Base-by-base conservation (phyloP, 2,113 vertebrate genomes). In the Pelodiscus sinensis region DNA sequence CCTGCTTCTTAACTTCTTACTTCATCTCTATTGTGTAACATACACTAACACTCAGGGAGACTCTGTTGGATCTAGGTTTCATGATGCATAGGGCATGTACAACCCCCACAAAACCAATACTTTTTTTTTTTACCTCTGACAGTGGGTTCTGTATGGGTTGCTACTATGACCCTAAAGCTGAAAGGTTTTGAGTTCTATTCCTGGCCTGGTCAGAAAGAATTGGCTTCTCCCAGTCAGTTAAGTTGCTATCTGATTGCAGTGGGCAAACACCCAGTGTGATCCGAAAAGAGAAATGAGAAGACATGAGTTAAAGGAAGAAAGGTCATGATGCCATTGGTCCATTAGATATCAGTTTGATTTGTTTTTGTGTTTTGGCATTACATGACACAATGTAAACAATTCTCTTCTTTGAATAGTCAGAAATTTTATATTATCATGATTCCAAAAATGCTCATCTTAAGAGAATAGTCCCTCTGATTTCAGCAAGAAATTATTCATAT, bases 41-140 rank as follows among this genome's bases (percentile, higher is more conserved):
- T 44, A 10, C 71, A 12, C 12, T 50, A 10, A 50, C 35, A 75
- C 38, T 44, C 12, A 24, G 38, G 35, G 38, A 50, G 19, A 5
- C 71, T 22, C 38, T 44, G 10, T 44, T 25, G 16, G 16, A 18
- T 71, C 4, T 87, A 16, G 2, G 2, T 84, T 81, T 55, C 15
- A 29, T n/a, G 9, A 8, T 44, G 24, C n/a, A 9, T 16, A 68
- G 4, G 13, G 8, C 56, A 60, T 79, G 65, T 19, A 38, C 2
- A 44, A 77, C 13, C 27, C 16, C 35, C 1, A 3, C 6, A 25
- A 6, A 25, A 12, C 2, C 2, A 25, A 6, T 50, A 80, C 14
- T 18, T 84, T 50, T 5, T 44, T 44, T 44, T 44, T 44, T 44
- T 44, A 44, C 44, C 44, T 44, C 44, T 44, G 44, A 44, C 44